Evolutionary conservation across 2,113 vertebrate species (phyloP), one percentile per base, ranked within the genome.

Genomic region (Prunella himalayana): DNA sequence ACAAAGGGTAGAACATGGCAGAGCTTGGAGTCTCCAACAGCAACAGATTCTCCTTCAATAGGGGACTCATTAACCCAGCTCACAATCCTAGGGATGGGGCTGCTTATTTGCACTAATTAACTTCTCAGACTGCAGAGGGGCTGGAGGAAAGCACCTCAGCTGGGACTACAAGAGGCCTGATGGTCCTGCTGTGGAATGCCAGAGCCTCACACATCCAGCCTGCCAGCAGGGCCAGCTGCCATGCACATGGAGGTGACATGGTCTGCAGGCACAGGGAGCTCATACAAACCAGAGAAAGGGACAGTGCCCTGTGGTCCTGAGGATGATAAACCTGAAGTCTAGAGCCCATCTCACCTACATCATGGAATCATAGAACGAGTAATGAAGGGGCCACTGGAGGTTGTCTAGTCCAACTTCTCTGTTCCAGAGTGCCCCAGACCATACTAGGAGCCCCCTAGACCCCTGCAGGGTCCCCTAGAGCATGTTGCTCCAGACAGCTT

Each of bases 221-320:
- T 17, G 35, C 0, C 0, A 3, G 27, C 81, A 93, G 28, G 7
- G 21, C 60, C 6, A 3, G 15, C 72, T 57, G 41, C 79, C 25
- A 17, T 39, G 20, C 10, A 5, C 0, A 0, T 9, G 23, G 13
- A 63, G 13, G 11, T 42, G 15, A 47, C 0, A 0, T 5, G 45
- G 17, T 49, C 65, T 73, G 41, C 79, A 90, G 83, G 66, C 47
- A 66, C 53, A 28, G 28, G 33, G 28, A 92, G 9, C n/a, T 65
- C 31, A 2, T 2, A 30, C 0, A 5, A 50, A 75, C 31, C n/a
- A 50, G 28, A 75, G 39, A 54, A 78, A 11, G 27, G 18, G 6
- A 31, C 1, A 15, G 41, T 61, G 37, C n/a, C 50, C 37, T 37
- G 13, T 3, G 0, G 28, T 57, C 64, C 86, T 73, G 31, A 83